Evolutionary conservation across 2,797 vertebrate genomes (phyloP), one percentile per base, ranked within the genome.

Genomic region (Iguana delicatissima): DNA sequence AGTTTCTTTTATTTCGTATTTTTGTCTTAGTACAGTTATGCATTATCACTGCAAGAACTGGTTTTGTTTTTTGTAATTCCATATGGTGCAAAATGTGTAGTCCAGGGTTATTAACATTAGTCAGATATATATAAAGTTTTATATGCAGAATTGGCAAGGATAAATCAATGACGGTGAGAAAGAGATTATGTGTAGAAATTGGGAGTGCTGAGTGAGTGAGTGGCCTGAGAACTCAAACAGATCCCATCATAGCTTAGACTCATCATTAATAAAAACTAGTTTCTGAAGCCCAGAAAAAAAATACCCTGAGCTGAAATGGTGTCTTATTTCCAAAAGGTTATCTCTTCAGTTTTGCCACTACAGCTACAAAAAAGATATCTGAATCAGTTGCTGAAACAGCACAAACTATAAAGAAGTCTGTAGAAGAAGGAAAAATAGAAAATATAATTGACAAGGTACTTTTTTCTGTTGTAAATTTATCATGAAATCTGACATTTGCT

Each of bases 351-450:
- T 98, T 99, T 94, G 99, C 99, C 13, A 98, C 98, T 95, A 98
- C 93, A 62, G 99, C 99, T 88, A 98, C 98, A 26, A 99, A 99
- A 96, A 99, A 98, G 97, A 98, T 99, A 94, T 98, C 99, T 0
- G 99, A 99, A 38, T 99, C 99, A 0, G 97, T 99, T 95, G 97
- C 97, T 0, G 99, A 98, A 96, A 99, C 99, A 0, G 99, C 99
- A n/a, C 98, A 99, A 91, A 99, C 96, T 3, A 98, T 99, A 96
- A 99, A 99, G 97, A 99, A 99, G 95, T 98, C 98, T 0, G 99
- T 99, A 38, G 99, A 99, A 95, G 99, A 99, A 92, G 98, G 99
- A 24, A 99, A 98, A 87, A 99, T 99, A 0, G 99, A 99, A 91
- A 98, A 97, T 91, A 98, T 99, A 95, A 98, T 99, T 81, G 99